Base-by-base conservation (phyloP, 2,113 vertebrate genomes). In the Pavo muticus region DNA sequence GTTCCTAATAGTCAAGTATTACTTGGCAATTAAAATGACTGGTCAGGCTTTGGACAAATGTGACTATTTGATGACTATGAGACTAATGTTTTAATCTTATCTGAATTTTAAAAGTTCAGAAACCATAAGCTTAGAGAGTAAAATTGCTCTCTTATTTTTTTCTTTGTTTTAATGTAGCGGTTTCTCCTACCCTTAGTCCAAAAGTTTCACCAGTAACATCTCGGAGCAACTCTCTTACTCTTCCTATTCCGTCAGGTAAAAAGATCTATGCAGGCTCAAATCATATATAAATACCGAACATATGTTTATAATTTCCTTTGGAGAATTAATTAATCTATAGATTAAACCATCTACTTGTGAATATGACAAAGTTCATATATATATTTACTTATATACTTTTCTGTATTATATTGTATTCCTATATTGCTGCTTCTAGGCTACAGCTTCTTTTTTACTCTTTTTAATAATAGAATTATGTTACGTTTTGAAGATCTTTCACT, bases 111-210 rank as follows among this genome's bases (percentile, higher is more conserved):
- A 87, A 79, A 73, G 32, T 27, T 76, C 6, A 47, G 37, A 88
- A 85, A 4, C 11, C n/a, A 40, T 29, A 74, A 91, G 7, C 21
- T 59, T 48, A 39, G 54, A 52, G 64, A 80, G 29, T 91, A 69
- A 87, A 91, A 83, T 83, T 78, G 57, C 18, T 48, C 20, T 30
- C 39, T 71, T 76, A 23, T 17, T 71, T 86, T 70, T 87, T 9
- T 67, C 67, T 80, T 77, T 84, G 27, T 75, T 92, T 88, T 77
- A 93, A 90, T 90, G 56, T 95, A 99, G 98, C 95, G 45, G 91
- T 98, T 75, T 98, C 98, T 50, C 98, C 98, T 14, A 96, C 97
- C 74, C 97, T 96, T 90, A 99, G 98, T 59, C 98, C 98, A 10
- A 95, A 97, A 74, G 92, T 98, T 45, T 99, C 98, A 88, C 98